Base-by-base conservation (phyloP, 2,888 invertebrate species). In the Drosophila atripex region DNA sequence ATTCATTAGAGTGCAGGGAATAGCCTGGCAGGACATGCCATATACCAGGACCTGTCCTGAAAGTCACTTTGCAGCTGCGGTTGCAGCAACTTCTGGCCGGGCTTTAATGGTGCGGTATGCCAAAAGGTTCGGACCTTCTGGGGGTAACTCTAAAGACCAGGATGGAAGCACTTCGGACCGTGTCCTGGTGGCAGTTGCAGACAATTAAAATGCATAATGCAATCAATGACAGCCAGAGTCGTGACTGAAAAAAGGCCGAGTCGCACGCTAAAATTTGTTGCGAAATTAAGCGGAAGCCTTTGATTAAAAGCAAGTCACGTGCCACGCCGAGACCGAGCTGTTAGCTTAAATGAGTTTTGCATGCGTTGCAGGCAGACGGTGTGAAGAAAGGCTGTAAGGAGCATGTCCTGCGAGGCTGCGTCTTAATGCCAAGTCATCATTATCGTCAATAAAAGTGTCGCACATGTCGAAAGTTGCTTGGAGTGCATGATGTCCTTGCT, bases 391-490 rank as follows among this genome's bases (percentile, higher is more conserved):
- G 43, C 43, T 12, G 32, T 49, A 55, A 55, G 50, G 32, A 35
- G 50, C 23, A 28, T 14, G 66, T 39, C 66, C 58, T 38, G 38
- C 25, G 35, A 30, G 43, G 30, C 47, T 5, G 28, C 46, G 23
- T 32, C 73, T 43, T 71, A 57, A 43, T 66, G 74, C 50, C 80
- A 73, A 88, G 80, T 89, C 89, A 89, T 89, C 88, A 83, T 86
- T 82, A 82, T 77, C 86, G 80, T 89, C 88, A 89, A 88, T 89
- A 88, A 89, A 86, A 80, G 52, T 83, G 86, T 83, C 76, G 76
- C 76, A 88, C 86, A 85, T 86, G 78, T 87, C 87, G 87, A 77
- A 75, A 72, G 80, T 83, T 76, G 79, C 59, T 64, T 66, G 64
- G 64, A 84, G 85, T 86, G 85, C 75, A 84, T 77, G 84, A 69